These are phyloP conservation scores for Drosophila subquinaria DNA, from an alignment of 2,888 invertebrate species.

Conservation along the genomic window DNA sequence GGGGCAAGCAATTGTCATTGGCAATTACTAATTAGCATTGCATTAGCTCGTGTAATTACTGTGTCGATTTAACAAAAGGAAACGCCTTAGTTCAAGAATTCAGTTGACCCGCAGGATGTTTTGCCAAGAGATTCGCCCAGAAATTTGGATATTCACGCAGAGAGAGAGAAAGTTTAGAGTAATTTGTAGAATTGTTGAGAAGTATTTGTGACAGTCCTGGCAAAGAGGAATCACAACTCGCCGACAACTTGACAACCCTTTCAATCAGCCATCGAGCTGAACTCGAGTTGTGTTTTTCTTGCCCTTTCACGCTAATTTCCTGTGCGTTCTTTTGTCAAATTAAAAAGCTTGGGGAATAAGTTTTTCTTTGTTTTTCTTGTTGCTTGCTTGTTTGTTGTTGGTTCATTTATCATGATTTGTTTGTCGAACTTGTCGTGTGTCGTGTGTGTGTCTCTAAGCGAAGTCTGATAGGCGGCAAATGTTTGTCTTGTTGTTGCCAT, in stretches of 20 bases:
- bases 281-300: constrained; percentile 61
- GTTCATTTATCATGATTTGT: constrained; percentile 82
- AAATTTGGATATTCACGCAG: constrained; percentile 26
- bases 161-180: background rate
- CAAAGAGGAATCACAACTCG: background rate
- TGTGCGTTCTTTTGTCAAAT: constrained; percentile 72
- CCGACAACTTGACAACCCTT: constrained; percentile 49
- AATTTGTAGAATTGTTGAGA: constrained; percentile 1
- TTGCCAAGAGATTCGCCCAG: background rate
- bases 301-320: constrained; percentile 75
- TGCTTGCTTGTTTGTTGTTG: constrained; percentile 69
- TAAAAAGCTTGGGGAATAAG: constrained; percentile 71
- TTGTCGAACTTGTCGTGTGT: constrained; percentile 72
- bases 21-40: constrained; percentile 57
- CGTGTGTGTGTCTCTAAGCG: constrained; percentile 20
- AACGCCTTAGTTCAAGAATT: constrained; percentile 27
- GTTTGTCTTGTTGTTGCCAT: constrained; percentile 64
- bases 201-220: constrained; percentile 12
- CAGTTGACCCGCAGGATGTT: constrained; percentile 21
- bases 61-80: constrained; percentile 46
- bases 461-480: constrained; percentile 77
- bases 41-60: constrained; percentile 75
- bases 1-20: constrained; percentile 20
- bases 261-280: constrained; percentile 66
- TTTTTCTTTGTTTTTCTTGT: constrained; percentile 49